These are phyloP conservation scores for Ornithorhynchus anatinus DNA, from an alignment of 2,113 vertebrate genomes.

Conservation along the genomic window DNA sequence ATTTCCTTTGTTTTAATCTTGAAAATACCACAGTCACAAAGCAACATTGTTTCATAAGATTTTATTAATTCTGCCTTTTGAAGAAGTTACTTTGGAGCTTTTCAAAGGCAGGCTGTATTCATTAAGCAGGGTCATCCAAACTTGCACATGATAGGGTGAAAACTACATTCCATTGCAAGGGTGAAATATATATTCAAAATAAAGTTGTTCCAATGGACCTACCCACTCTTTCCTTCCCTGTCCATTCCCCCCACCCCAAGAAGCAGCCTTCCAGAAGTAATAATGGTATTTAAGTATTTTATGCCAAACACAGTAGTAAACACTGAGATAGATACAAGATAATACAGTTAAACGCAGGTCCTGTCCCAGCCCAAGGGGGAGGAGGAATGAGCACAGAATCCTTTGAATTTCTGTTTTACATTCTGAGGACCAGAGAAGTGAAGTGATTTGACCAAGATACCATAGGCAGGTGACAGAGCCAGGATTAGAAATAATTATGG, in stretches of 20 bases:
- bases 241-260: background rate
- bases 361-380: too few species aligned
- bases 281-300: too few species aligned
- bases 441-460: too few species aligned
- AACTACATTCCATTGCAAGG: background rate
- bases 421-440: too few species aligned
- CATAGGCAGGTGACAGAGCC: too few species aligned
- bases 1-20: constrained; percentile 24
- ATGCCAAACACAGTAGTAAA: too few species aligned
- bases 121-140: background rate
- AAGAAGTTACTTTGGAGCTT: constrained; percentile 9
- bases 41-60: constrained; percentile 11
- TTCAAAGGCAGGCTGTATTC: constrained; percentile 24
- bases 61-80: constrained; percentile 28
- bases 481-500: too few species aligned
- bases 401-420: too few species aligned
- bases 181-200: background rate
- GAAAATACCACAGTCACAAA: constrained; percentile 20
- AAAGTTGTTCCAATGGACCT: too few species aligned
- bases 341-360: too few species aligned
- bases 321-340: too few species aligned
- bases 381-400: too few species aligned
- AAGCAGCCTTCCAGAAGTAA: fast-evolving
- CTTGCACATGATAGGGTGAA: background rate
- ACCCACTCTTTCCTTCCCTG: background rate